Evolutionary conservation across 2,113 vertebrate genomes (phyloP).

Genomic region (Pterophyllum scalare): DNA sequence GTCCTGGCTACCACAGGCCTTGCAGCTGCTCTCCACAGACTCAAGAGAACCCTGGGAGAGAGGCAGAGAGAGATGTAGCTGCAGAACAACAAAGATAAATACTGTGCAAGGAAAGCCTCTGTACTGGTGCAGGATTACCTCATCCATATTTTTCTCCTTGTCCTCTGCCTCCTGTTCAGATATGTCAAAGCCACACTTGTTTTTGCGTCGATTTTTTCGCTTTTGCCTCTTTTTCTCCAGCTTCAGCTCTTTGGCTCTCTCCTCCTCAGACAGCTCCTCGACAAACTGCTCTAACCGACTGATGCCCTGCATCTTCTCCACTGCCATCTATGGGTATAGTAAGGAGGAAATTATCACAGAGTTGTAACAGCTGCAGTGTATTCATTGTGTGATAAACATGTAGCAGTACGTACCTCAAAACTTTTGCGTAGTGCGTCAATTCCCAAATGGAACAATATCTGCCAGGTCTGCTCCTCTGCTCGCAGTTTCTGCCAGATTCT

Average conservation of each 20-base stretch:
- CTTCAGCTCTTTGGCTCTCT: conserved; percentile 93
- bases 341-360: background rate
- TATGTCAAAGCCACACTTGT: conserved; percentile 91
- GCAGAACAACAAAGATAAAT: background rate
- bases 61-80: background rate
- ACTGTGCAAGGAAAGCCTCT: background rate
- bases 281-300: conserved; percentile 96
- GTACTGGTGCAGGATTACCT: conserved; percentile 79
- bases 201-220: conserved; percentile 95
- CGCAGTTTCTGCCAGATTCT: conserved; percentile 96
- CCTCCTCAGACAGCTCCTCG: conserved; percentile 95
- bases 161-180: conserved; percentile 85
- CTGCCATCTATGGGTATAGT: conserved; percentile 86
- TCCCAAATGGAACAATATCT: conserved; percentile 95
- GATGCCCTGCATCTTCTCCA: conserved; percentile 97
- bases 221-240: conserved; percentile 98
- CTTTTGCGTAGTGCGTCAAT: conserved; percentile 94
- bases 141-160: conserved; percentile 86
- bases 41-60: conserved; percentile 83
- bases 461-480: conserved; percentile 97
- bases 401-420: conserved; percentile 87
- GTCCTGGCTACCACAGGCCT: conserved; percentile 84
- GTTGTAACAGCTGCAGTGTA: background rate
- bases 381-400: background rate
- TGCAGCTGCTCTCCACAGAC: conserved; percentile 86